Evolutionary conservation across 2,888 invertebrate genomes (phyloP).

Genomic region (Mythimna impura): DNA sequence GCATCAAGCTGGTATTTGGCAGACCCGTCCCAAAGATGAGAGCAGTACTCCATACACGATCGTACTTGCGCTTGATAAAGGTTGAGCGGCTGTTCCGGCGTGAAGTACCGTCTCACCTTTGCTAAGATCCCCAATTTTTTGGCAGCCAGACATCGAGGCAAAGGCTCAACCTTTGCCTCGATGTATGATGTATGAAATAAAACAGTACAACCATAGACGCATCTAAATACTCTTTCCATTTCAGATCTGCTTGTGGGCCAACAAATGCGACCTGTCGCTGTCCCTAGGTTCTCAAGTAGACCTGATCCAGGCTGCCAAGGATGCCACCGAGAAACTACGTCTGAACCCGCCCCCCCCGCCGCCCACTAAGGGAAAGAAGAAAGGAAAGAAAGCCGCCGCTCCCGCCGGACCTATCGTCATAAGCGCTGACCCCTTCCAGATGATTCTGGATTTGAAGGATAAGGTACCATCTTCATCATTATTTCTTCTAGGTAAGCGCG

Average conservation of each 20-base stretch:
- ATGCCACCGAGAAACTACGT: constrained; percentile 27
- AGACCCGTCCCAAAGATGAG: too few relatives aligned
- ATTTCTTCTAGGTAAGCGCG: too few relatives aligned
- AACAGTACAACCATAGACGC: too few relatives aligned
- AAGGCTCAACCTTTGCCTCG: too few relatives aligned
- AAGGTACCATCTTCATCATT: constrained; percentile 65
- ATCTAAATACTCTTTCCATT: constrained; percentile 24
- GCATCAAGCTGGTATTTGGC: too few relatives aligned
- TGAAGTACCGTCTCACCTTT: too few relatives aligned
- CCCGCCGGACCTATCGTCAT: constrained; percentile 88
- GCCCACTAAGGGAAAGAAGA: constrained; percentile 5
- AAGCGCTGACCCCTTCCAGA: constrained; percentile 78
- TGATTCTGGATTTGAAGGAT: constrained; percentile 79
- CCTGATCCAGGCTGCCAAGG: constrained; percentile 57
- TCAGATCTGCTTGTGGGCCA: constrained; percentile 97
- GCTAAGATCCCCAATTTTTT: too few relatives aligned
- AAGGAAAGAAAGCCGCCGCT: not conserved
- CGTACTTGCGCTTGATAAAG: too few relatives aligned
- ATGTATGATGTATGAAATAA: too few relatives aligned
- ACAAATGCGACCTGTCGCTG: constrained; percentile 97
- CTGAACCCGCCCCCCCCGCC: constrained; percentile 18
- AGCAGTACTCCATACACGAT: too few relatives aligned
- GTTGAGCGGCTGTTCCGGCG: too few relatives aligned
- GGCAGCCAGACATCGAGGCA: too few relatives aligned
- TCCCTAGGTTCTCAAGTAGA: constrained; percentile 92